Conservation (phyloP, 2,888 invertebrate genomes). For the Scaptodrosophila latifasciaeformis region DNA sequence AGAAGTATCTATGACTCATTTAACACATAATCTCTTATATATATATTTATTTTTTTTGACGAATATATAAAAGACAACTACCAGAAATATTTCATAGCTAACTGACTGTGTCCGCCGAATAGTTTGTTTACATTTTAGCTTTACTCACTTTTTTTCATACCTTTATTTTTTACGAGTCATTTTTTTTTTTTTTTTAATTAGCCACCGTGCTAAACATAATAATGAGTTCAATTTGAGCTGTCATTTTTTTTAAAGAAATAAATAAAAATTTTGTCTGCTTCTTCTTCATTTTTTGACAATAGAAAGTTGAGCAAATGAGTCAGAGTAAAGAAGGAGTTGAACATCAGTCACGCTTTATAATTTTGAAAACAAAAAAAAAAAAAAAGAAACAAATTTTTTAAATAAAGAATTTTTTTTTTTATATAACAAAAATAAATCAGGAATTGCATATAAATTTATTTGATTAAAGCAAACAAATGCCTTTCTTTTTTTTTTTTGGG, state of each 20-base stretch:
- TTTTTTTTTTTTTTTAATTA: slow-evolving; percentile 53
- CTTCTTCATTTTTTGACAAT: slow-evolving; percentile 36
- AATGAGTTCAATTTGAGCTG: slow-evolving; percentile 34
- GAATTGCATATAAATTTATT: slow-evolving; percentile 42
- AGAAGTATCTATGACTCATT: no score
- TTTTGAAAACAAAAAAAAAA: no score
- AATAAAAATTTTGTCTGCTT: no score
- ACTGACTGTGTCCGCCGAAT: slow-evolving; percentile 29
- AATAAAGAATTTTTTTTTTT: slow-evolving; percentile 4
- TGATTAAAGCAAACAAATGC: slow-evolving; percentile 47
- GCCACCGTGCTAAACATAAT: slow-evolving; percentile 50
- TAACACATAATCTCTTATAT: no score
- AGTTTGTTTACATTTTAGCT: slow-evolving; percentile 42
- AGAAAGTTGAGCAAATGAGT: slow-evolving; percentile 45
- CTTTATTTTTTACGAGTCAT: slow-evolving; percentile 30
- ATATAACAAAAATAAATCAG: slow-evolving; percentile 12
- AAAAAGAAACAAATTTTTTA: slow-evolving; percentile 3
- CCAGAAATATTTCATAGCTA: slow-evolving; percentile 18
- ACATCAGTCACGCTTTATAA: no score
- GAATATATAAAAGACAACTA: slow-evolving; percentile 14
- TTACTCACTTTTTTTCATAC: slow-evolving; percentile 21
- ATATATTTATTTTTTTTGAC: no score
- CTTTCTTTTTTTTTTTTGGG: slow-evolving; percentile 16
- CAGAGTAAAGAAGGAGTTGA: no score
- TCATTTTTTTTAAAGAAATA: neutral